Evolutionary conservation across 1,140 invertebrate genomes (phyloP), one percentile per base, ranked within the genome.

Genomic region (Rhyzopertha dominica): DNA sequence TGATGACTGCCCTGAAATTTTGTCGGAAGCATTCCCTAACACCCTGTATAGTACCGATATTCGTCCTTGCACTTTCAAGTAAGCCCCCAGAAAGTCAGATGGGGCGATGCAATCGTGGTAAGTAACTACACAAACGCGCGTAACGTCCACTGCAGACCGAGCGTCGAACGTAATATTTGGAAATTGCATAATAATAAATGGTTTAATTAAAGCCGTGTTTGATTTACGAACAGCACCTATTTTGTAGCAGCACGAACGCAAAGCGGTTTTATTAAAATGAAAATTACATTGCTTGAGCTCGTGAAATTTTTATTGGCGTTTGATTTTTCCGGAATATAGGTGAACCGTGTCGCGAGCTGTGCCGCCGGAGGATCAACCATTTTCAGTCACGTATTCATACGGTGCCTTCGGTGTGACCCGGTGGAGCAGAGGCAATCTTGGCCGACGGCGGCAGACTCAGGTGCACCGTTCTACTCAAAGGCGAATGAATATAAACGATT

Each of bases 401-500:
- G 43, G n/a, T n/a, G n/a, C n/a, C n/a, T 26, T 20, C 32, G 13
- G 18, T 39, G 35, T 20, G 43, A 34, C 43, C 25, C 43, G 37
- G 14, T 23, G 43, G 43, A 46, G 28, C 43, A 46, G 35, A 46
- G 43, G 43, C 43, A 46, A 46, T 46, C 31, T 46, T 31, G 35
- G 31, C 31, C 17, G 34, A 22, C 29, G 34, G 31, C 37, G 20
- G 18, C 23, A 53, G 50, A 42, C 50, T 43, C 50, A 53, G 50
- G 50, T 53, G 50, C 30, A 40, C 41, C 41, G 42, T 41, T 47
- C 43, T 36, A 47, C 46, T 40, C 46, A 53, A 49, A 48, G 45
- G 37, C 41, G 46, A 53, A 53, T 48, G 50, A 53, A 53, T 53
- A 42, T 49, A 53, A 53, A 53, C 50, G 50, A 41, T 43, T 41